Conservation (phyloP, 2,888 invertebrate species). For the Coleophora flavipennella region DNA sequence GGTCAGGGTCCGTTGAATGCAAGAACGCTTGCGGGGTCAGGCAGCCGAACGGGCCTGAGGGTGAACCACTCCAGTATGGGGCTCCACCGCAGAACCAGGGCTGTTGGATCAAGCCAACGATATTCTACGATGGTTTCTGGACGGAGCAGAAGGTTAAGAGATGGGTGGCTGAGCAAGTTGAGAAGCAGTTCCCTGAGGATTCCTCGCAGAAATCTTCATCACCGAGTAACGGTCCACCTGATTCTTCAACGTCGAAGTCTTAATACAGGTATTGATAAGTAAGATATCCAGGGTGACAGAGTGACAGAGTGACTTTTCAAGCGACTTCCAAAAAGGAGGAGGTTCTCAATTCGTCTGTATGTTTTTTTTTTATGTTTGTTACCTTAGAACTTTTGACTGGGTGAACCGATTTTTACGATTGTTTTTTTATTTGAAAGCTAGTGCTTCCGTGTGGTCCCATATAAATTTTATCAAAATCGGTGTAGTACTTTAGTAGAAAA, state of each 20-base stretch:
- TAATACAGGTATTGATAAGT: slow-evolving; percentile 5
- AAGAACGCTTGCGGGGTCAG: slow-evolving; percentile 31
- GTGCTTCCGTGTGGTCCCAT: too few species aligned
- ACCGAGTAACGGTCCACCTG: slow-evolving; percentile 20
- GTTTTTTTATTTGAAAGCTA: too few species aligned
- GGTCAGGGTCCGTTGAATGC: slow-evolving; percentile 36
- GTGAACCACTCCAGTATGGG: slow-evolving; percentile 34
- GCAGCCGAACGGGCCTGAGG: slow-evolving; percentile 24
- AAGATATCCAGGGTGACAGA: too few species aligned
- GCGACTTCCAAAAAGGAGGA: too few species aligned
- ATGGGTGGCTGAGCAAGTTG: slow-evolving; percentile 67
- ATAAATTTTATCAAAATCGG: too few species aligned
- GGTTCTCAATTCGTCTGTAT: too few species aligned
- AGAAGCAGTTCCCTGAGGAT: slow-evolving; percentile 61
- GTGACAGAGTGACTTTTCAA: too few species aligned
- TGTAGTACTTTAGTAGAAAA: too few species aligned
- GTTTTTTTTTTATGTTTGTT: too few species aligned
- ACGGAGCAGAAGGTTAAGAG: slow-evolving; percentile 69
- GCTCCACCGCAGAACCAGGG: slow-evolving; percentile 39
- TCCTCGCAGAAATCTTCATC: slow-evolving; percentile 23
- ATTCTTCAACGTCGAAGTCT: slow-evolving; percentile 18
- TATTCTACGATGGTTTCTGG: slow-evolving; percentile 69
- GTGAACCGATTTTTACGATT: too few species aligned
- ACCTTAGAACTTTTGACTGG: too few species aligned
- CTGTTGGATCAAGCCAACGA: slow-evolving; percentile 66